Evolutionary conservation across 2,113 vertebrate genomes (phyloP).

Genomic region (Athene cunicularia): DNA sequence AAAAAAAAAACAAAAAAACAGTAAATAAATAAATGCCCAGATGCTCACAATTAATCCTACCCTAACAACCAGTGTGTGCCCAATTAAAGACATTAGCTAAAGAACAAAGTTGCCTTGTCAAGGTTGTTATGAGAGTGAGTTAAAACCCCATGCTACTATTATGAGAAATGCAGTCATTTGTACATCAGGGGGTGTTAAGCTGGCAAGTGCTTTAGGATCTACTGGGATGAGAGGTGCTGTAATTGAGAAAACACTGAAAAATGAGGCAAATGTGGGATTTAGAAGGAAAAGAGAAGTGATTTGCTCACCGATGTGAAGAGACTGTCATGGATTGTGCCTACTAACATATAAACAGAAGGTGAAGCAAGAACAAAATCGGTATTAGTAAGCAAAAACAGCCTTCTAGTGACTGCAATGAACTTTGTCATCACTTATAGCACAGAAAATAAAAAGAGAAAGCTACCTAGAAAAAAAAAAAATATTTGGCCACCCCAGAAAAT

Average conservation of each 20-base stretch:
- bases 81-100: conserved; percentile 21
- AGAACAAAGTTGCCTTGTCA: conserved; percentile 24
- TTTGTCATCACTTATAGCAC: neutral
- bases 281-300: neutral
- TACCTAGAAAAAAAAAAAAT: neutral
- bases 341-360: neutral
- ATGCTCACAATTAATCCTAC: conserved; percentile 39
- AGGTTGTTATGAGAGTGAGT: neutral
- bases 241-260: conserved; percentile 20
- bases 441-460: neutral
- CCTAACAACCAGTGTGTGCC: neutral
- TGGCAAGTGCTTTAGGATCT: conserved; percentile 32
- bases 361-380: neutral
- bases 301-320: neutral
- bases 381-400: neutral
- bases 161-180: conserved; percentile 19
- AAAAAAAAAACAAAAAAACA: neutral
- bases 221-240: neutral
- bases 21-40: conserved; percentile 25
- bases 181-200: neutral
- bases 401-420: neutral
- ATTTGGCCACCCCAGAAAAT: neutral
- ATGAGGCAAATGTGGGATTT: neutral
- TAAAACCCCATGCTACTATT: neutral
- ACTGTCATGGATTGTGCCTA: neutral